Base-by-base conservation (phyloP, 2,888 invertebrate genomes). In the Watsonalla cultraria region DNA sequence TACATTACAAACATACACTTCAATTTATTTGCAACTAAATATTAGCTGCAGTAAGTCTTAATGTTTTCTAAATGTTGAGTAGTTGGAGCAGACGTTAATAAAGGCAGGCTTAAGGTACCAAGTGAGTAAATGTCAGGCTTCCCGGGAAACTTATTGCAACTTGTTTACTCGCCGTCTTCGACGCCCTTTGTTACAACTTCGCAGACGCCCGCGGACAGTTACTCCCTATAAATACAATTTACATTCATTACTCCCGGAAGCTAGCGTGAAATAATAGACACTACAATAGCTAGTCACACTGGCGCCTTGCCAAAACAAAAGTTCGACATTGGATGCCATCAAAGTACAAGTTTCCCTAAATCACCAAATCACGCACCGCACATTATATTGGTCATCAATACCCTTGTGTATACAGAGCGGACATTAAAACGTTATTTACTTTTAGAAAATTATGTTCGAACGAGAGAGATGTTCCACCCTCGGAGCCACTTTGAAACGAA, bases 61-160 rank as follows among this genome's bases (percentile, higher is more conserved):
- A n/a, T n/a, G n/a, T n/a, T n/a, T n/a, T 24, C 24, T 24, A 1
- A 24, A 24, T 24, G 24, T 24, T 68, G 61, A 74, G 62, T 63
- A 70, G 70, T 67, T 70, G 63, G 62, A 68, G 67, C 57, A 74
- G 68, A 72, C 68, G 69, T 72, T 74, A 80, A 81, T 81, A 82
- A 82, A 68, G 72, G 72, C 68, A 62, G 46, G 63, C 57, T 11
- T 42, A 57, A 65, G 66, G 65, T 64, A 57, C 62, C 57, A 68
- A 68, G 68, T 70, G 72, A 76, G 72, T 66, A 66, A 71, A 78
- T 72, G 78, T 75, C 80, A 77, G 70, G 57, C 72, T 68, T 67
- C 66, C 73, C 67, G 80, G 67, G 71, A 78, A 87, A 86, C 85
- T 86, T 84, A 82, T 82, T 81, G 82, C 84, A 87, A 85, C 83